Conservation (phyloP, 92 coral and sea anemone species). For the Anthopleura xanthogrammica region DNA sequence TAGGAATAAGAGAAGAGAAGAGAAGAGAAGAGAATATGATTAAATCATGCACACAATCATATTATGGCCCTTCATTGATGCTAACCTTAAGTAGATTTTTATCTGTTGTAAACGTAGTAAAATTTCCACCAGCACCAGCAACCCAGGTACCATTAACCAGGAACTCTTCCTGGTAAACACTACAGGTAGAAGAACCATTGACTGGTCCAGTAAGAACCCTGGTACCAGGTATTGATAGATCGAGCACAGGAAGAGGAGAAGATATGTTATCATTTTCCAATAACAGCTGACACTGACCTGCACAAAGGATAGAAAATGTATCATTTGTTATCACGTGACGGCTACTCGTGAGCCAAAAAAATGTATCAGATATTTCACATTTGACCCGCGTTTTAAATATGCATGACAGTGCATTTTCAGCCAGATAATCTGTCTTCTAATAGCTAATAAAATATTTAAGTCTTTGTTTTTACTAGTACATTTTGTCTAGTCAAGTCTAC, state of each 20-base stretch:
- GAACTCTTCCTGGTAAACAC: background rate
- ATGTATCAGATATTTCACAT: background rate
- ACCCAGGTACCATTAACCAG: conserved; percentile 23
- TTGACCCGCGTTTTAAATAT: background rate
- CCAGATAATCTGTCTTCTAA: background rate
- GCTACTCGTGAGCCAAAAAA: background rate
- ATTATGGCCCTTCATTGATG: too few species aligned
- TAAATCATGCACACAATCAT: background rate
- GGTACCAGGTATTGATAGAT: conserved; percentile 6
- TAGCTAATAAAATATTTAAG: background rate
- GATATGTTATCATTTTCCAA: background rate
- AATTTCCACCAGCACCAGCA: conserved; percentile 1
- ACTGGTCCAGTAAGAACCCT: conserved; percentile 6
- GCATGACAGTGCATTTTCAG: background rate
- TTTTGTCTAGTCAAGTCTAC: too few species aligned
- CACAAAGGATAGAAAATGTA: background rate
- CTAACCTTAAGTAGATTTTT: conserved; percentile 21
- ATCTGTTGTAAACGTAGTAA: background rate
- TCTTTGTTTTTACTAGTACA: background rate
- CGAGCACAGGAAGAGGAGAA: conserved; percentile 19
- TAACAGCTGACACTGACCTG: conserved; percentile 13
- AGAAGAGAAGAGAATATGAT: too few species aligned
- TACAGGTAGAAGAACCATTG: conserved; percentile 1
- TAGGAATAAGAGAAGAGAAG: too few species aligned
- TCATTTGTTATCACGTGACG: background rate